phyloP scores from a whole-genome alignment of 2,797 vertebrate genomes.

The Microctenopoma stevenorrisi region DNA sequence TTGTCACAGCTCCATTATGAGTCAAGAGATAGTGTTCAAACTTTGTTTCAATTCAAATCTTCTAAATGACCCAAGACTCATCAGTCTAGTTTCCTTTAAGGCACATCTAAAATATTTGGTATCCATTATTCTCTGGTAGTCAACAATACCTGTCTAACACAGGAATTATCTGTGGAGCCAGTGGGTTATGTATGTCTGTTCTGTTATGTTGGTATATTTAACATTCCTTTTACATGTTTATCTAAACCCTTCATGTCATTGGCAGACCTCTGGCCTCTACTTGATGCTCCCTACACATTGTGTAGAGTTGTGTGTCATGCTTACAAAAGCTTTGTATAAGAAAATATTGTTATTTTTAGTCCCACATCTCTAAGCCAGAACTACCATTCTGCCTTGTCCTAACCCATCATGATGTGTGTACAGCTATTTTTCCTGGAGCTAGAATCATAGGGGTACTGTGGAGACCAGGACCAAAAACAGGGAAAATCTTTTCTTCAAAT shows the following conservation, averaged over 20 bases:
- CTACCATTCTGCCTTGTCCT: not conserved
- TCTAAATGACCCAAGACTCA: not conserved
- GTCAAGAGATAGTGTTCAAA: not conserved
- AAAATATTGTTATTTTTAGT: slow-evolving; percentile 5
- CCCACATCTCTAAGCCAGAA: not conserved
- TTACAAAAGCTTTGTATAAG: not conserved
- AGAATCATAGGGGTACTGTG: slow-evolving; percentile 52
- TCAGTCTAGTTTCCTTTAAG: slow-evolving; percentile 5
- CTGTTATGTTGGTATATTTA: not conserved
- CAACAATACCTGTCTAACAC: too few species aligned
- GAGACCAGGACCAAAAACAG: slow-evolving; percentile 75
- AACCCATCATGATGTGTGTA: slow-evolving; percentile 63
- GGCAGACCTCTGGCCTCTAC: not conserved
- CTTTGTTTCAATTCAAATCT: too few species aligned
- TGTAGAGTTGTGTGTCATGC: not conserved
- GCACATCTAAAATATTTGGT: not conserved
- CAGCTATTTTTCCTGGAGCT: slow-evolving; percentile 59
- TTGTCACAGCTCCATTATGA: not conserved
- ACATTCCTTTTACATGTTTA: not conserved
- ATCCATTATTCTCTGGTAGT: not conserved
- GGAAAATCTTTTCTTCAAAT: slow-evolving; percentile 65
- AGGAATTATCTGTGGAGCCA: not conserved
- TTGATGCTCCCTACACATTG: not conserved
- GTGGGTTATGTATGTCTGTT: not conserved
- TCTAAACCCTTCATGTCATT: not conserved